A percentile compares a stretch with the other conserved stretches of the same genome.
Conservation (phyloP, 2,113 vertebrate species). For the Proterorhinus semilunaris region DNA sequence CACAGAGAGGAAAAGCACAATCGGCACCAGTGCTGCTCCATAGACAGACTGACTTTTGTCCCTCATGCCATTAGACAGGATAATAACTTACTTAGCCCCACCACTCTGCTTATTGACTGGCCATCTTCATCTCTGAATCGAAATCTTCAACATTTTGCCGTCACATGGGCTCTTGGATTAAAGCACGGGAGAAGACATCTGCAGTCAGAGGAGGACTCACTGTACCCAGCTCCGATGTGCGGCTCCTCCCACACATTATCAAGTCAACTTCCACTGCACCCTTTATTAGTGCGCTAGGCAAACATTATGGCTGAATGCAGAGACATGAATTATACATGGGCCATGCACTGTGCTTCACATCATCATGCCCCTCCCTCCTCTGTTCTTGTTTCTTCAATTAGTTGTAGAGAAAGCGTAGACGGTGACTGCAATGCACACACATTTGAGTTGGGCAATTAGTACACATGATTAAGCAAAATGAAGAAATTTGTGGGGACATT, state of each 20-base stretch:
- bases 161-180: slow-evolving; percentile 51
- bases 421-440: slow-evolving; percentile 21
- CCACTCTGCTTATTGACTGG: slow-evolving; percentile 7
- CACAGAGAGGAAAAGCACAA: too few relatives aligned
- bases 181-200: slow-evolving; percentile 30
- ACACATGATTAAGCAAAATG: not conserved
- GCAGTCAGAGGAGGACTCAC: slow-evolving; percentile 31
- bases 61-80: too few relatives aligned
- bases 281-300: slow-evolving; percentile 66
- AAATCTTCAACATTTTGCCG: slow-evolving; percentile 33
- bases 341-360: slow-evolving; percentile 19
- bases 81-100: not conserved
- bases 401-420: slow-evolving; percentile 22
- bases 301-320: slow-evolving; percentile 69
- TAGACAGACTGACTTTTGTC: too few relatives aligned
- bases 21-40: too few relatives aligned
- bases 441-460: slow-evolving; percentile 34
- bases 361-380: not conserved
- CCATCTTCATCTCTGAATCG: slow-evolving; percentile 10
- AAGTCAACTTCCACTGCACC: slow-evolving; percentile 47
- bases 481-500: not conserved
- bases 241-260: slow-evolving; percentile 53
- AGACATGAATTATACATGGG: slow-evolving; percentile 67
- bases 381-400: slow-evolving; percentile 44
- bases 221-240: slow-evolving; percentile 49